Evolutionary conservation across 1,140 invertebrate genomes (phyloP), one percentile per base, ranked within the genome.

Genomic region (Phymastichus coffea): DNA sequence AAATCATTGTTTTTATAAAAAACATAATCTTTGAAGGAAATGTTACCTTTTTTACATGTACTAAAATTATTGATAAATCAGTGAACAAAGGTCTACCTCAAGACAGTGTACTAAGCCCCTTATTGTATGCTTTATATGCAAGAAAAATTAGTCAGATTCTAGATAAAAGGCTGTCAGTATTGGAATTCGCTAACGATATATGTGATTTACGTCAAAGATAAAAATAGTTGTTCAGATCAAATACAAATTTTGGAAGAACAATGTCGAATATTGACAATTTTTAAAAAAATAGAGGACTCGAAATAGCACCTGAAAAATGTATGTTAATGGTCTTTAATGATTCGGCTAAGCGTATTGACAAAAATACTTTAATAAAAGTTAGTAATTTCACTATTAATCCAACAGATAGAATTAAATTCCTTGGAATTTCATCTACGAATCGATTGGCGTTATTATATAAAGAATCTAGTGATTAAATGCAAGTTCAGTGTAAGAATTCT

Each of bases 111-210:
- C n/a, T 59, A 6, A 59, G 57, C 25, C 48, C 57, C 1, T 7
- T 52, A 1, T 17, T 59, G 22, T 59, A 59, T 25, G 28, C 57
- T 2, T 52, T 59, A 35, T 59, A 59, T 9, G 49, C 47, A 15
- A 14, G 12, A 15, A 40, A 44, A 46, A 22, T n/a, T n/a, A n/a
- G n/a, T n/a, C n/a, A n/a, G n/a, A n/a, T n/a, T n/a, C n/a, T n/a
- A n/a, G n/a, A n/a, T n/a, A n/a, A n/a, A n/a, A n/a, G n/a, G n/a
- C n/a, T n/a, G n/a, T n/a, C n/a, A n/a, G 23, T 35, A 20, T 35
- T 59, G 25, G 38, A 59, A 44, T 59, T 59, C 35, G 48, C 57
- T 19, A 38, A 59, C 23, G 48, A 59, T 22, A 28, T 59, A 30
- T 17, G 12, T 26, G 15, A n/a, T n/a, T n/a, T n/a, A n/a, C n/a